Base-by-base conservation (phyloP, 2,113 vertebrate genomes). In the Phalacrocorax carbo region DNA sequence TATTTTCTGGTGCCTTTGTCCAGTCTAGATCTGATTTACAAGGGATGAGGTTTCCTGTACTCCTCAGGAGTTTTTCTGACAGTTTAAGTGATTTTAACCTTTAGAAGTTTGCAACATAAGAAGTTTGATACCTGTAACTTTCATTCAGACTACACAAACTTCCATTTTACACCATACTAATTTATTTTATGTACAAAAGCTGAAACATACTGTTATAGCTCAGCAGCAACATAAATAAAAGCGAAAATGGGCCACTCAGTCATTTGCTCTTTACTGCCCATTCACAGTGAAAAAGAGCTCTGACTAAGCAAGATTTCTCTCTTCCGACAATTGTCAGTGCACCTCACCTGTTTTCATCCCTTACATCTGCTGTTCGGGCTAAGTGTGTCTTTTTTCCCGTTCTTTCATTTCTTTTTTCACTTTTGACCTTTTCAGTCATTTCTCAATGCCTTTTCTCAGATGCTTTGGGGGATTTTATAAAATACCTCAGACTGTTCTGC, bases 361-460 rank as follows among this genome's bases (percentile, higher is more conserved):
- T 65, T 66, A 69, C 2, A 29, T 44, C 34, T 61, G 16, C 25
- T 87, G 14, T 61, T 89, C 34, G 79, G 69, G 5, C 13, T 42
- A 9, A 49, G 12, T 0, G 1, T 10, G 5, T 51, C 8, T 62
- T 52, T 66, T 72, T 70, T 68, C 6, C 1, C 3, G 4, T 2
- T 57, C 72, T 27, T 75, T 26, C 76, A 40, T 34, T 86, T 88
- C 93, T 6, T 66, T 12, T 60, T 79, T 77, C 46, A 52, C 10
- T 82, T 88, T 82, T 90, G 70, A 81, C 30, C 23, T 82, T 89
- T 86, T 48, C 49, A 82, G 36, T 68, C 13, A 38, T 71, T 78
- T 94, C 17, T 66, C 25, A 68, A 66, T 64, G 62, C 6, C 19
- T 93, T 86, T 94, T 82, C 62, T 82, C 32, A 61, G 62, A 51